Evolutionary conservation across 1,140 invertebrate species (phyloP).

Genomic region (Heliconius nattereri): DNA sequence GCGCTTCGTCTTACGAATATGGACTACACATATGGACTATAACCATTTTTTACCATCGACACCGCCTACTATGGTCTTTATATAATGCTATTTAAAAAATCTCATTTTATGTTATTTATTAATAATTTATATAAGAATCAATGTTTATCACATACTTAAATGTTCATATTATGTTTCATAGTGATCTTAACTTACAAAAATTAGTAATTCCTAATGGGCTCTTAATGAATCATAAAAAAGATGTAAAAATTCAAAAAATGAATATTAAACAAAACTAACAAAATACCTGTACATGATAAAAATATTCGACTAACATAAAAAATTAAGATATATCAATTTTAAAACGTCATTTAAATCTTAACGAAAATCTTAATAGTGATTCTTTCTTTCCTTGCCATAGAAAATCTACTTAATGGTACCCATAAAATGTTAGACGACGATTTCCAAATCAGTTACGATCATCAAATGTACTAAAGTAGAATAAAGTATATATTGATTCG

Average conservation of each 20-base stretch:
- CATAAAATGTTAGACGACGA: slow-evolving; percentile 46
- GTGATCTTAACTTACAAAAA: not conserved
- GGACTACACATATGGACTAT: too few species aligned
- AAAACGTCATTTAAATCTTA: not conserved
- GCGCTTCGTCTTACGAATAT: too few species aligned
- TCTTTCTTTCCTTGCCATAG: not conserved
- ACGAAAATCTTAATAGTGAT: slow-evolving; percentile 6
- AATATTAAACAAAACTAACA: not conserved
- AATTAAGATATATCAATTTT: slow-evolving; percentile 15
- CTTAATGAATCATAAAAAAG: not conserved
- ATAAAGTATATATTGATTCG: slow-evolving; percentile 38
- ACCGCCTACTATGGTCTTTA: not conserved
- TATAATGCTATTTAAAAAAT: not conserved
- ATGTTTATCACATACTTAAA: not conserved
- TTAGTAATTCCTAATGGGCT: not conserved
- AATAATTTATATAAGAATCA: not conserved
- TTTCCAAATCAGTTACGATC: slow-evolving; percentile 42
- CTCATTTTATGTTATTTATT: not conserved
- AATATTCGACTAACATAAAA: not conserved
- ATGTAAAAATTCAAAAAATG: not conserved
- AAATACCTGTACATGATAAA: not conserved
- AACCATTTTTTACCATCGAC: not conserved
- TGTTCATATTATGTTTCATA: not conserved
- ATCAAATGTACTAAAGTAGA: slow-evolving; percentile 36
- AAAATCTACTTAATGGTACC: slow-evolving; percentile 26